Percentiles rank a stretch among this genome's conserved stretches.
phyloP scores from a whole-genome alignment of 2,888 invertebrate species.

The Philereme vetulata region DNA sequence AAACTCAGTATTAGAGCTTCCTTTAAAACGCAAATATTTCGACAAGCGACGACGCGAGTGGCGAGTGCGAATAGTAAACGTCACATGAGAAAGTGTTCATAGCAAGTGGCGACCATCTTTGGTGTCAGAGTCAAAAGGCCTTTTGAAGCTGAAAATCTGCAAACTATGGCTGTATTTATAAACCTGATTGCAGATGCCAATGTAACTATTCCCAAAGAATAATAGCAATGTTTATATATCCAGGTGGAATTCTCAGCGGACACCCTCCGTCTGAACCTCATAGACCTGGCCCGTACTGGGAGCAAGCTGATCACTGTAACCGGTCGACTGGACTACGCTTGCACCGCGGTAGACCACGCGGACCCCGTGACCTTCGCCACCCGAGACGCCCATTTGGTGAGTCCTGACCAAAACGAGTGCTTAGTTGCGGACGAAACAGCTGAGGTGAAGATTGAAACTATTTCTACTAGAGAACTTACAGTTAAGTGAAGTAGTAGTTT shows the following conservation, averaged over 20 bases:
- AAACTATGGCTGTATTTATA: too few relatives aligned
- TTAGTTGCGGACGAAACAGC: conserved; percentile 26
- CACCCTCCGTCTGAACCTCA: conserved; percentile 92
- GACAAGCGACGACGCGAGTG: too few relatives aligned
- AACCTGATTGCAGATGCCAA: not conserved
- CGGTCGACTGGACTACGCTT: conserved; percentile 94
- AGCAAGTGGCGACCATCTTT: too few relatives aligned
- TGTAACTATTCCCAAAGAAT: not conserved
- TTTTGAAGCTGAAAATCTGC: too few relatives aligned
- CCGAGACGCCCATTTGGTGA: conserved; percentile 95
- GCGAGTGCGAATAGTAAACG: too few relatives aligned
- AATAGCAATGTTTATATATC: not conserved
- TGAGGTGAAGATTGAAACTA: conserved; percentile 10
- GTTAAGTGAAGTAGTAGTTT: too few relatives aligned
- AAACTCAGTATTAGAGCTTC: too few relatives aligned
- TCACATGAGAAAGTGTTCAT: too few relatives aligned
- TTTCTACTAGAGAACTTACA: not conserved
- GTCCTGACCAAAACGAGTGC: conserved; percentile 51
- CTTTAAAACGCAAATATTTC: too few relatives aligned
- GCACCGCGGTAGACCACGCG: conserved; percentile 92
- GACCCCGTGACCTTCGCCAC: conserved; percentile 97
- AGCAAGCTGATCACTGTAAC: conserved; percentile 92
- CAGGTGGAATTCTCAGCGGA: conserved; percentile 97
- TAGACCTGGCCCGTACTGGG: conserved; percentile 93
- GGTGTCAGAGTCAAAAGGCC: too few relatives aligned